A percentile compares a stretch with the other conserved stretches of the same genome.
These are phyloP conservation scores for Drosophila histrio DNA, from an alignment of 2,888 invertebrate genomes.

Conservation along the genomic window DNA sequence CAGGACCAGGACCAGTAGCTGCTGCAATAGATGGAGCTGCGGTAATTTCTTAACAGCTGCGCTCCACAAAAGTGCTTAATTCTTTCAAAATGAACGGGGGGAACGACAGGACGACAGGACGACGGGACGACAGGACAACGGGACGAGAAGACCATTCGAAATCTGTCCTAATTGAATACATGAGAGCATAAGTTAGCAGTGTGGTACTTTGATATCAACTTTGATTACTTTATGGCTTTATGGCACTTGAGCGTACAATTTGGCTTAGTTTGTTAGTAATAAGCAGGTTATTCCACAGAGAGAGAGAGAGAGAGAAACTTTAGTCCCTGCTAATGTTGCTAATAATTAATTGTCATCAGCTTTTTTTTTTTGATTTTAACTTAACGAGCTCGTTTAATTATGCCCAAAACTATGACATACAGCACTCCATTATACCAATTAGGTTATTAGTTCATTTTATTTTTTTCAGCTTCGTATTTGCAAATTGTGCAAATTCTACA, in stretches of 20 bases:
- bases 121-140: neutral
- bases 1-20: constrained; percentile 3
- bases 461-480: neutral
- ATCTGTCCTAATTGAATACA: constrained; percentile 77
- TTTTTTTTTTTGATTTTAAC: constrained; percentile 41
- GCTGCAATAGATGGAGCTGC: constrained; percentile 36
- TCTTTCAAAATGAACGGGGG: constrained; percentile 64
- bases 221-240: constrained; percentile 78
- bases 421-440: constrained; percentile 6
- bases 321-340: constrained; percentile 42
- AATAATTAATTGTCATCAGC: constrained; percentile 64
- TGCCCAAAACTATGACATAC: constrained; percentile 4
- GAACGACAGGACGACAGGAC: neutral
- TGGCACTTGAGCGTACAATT: constrained; percentile 78
- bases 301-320: neutral
- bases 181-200: constrained; percentile 78
- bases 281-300: constrained; percentile 4
- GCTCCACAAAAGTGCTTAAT: constrained; percentile 73
- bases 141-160: constrained; percentile 59
- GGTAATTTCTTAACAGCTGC: constrained; percentile 71
- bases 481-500: neutral
- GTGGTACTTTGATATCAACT: constrained; percentile 77
- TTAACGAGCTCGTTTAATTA: constrained; percentile 54
- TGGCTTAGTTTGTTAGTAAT: constrained; percentile 56
- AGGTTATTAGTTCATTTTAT: constrained; percentile 4